Evolutionary conservation across 2,113 vertebrate genomes (phyloP).

Genomic region (Antechinus flavipes): DNA sequence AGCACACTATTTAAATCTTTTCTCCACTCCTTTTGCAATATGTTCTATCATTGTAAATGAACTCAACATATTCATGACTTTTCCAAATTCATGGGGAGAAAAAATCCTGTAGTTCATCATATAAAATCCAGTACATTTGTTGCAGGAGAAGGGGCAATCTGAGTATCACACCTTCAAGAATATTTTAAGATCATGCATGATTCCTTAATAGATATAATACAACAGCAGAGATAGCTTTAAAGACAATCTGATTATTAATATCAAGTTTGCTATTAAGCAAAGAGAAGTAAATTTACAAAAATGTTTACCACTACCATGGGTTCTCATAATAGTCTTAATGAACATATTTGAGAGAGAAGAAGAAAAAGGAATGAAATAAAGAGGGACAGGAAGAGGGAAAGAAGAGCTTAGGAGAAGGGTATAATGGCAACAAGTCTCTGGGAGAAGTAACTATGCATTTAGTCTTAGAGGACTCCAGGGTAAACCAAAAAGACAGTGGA

Average conservation of each 20-base stretch:
- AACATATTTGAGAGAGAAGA: background rate
- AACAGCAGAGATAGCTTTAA: background rate
- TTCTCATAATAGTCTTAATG: background rate
- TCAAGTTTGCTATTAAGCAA: background rate
- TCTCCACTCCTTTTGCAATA: background rate
- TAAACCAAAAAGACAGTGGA: background rate
- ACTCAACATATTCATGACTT: background rate
- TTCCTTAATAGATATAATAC: background rate
- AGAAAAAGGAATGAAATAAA: background rate
- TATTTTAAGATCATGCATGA: background rate
- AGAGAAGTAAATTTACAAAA: background rate
- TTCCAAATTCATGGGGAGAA: background rate
- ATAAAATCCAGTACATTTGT: background rate
- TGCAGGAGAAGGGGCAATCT: background rate
- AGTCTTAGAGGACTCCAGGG: background rate
- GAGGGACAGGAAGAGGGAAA: background rate
- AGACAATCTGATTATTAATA: background rate
- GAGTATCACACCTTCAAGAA: background rate
- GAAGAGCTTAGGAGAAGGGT: background rate
- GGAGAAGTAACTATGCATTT: background rate
- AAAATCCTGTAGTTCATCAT: background rate
- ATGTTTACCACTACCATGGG: background rate
- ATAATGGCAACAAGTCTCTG: background rate
- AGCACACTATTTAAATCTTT: background rate
- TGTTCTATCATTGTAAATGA: background rate